phyloP scores from a whole-genome alignment of 2,113 vertebrate genomes.

The Stomatorhinus ivindoensis region DNA sequence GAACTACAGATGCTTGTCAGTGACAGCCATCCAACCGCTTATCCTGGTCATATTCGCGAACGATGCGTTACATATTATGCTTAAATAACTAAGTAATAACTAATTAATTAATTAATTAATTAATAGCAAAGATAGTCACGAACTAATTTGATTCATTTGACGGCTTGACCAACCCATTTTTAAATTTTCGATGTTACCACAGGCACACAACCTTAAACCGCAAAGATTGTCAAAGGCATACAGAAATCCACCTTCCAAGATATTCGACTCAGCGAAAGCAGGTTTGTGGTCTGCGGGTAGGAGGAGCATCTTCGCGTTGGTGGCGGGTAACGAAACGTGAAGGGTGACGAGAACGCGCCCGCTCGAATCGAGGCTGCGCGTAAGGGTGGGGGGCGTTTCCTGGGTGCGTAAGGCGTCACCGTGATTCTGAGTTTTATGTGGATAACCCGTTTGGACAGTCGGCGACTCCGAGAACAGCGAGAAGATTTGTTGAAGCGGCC shows the following conservation, averaged over 20 bases:
- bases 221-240: not conserved
- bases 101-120: not conserved
- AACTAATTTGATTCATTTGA: not conserved
- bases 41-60: not conserved
- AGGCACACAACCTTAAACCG: not conserved
- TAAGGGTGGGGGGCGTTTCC: conserved; percentile 34
- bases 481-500: not conserved
- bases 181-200: not conserved
- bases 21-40: not conserved
- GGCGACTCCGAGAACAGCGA: not conserved
- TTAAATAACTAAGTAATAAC: not conserved
- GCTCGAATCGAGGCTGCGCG: conserved; percentile 19
- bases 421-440: conserved; percentile 7
- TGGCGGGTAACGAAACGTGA: not conserved
- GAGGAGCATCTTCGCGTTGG: not conserved
- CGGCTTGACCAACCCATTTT: not conserved
- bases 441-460: not conserved
- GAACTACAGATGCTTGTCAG: not conserved
- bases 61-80: not conserved
- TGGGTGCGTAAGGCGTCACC: conserved; percentile 41
- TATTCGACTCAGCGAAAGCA: not conserved
- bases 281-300: not conserved
- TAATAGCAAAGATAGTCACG: not conserved
- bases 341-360: conserved; percentile 30
- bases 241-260: not conserved